These are phyloP conservation scores for Cyaniris semiargus DNA, from an alignment of 2,888 invertebrate genomes.

Conservation along the genomic window DNA sequence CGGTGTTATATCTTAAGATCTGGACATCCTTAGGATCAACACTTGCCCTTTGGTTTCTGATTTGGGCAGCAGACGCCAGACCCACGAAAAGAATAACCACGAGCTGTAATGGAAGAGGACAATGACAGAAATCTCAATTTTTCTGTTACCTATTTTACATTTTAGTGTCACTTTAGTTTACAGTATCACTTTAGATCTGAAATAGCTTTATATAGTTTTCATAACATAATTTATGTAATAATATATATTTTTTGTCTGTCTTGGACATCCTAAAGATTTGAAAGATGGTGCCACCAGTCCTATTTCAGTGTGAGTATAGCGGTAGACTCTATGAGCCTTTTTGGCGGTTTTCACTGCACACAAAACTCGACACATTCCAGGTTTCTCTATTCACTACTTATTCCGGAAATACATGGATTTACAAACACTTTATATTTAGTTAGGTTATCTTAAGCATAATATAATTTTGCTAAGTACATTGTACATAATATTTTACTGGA, in stretches of 20 bases:
- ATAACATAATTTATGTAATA: too few species aligned
- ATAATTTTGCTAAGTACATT: background rate
- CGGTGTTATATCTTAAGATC: constrained; percentile 57
- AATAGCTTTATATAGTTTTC: too few species aligned
- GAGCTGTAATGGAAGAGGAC: constrained; percentile 53
- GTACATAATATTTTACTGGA: background rate
- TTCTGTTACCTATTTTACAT: background rate
- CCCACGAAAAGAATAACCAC: constrained; percentile 66
- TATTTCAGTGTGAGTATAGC: background rate
- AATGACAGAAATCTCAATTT: background rate
- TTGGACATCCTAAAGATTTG: background rate
- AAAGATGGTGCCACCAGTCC: background rate
- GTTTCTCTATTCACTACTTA: background rate
- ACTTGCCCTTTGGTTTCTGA: constrained; percentile 36
- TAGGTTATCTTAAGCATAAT: too few species aligned
- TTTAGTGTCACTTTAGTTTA: too few species aligned
- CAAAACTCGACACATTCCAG: background rate
- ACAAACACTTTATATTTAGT: too few species aligned
- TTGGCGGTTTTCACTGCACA: background rate
- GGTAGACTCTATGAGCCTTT: background rate
- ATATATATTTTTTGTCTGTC: background rate
- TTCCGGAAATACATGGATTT: background rate
- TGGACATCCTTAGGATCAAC: constrained; percentile 53
- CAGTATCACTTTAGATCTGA: too few species aligned
- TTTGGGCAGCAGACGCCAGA: constrained; percentile 54